Evolutionary conservation across 2,797 vertebrate species (phyloP).

Genomic region (Sus cebifrons): DNA sequence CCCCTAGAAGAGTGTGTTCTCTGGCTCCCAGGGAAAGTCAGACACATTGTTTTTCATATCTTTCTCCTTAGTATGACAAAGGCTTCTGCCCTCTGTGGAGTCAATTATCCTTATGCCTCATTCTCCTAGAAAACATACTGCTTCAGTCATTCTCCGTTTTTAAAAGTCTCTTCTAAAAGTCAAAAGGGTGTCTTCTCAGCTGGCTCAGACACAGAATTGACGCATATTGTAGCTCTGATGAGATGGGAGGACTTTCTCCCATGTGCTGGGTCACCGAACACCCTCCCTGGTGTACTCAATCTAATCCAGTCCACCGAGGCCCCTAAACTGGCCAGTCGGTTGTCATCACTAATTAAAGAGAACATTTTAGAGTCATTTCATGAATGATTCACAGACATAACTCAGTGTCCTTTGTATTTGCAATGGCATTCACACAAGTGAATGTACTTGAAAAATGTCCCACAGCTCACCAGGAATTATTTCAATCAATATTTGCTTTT

Average conservation of each 20-base stretch:
- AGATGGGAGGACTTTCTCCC: background rate
- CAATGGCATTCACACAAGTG: background rate
- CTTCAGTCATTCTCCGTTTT: background rate
- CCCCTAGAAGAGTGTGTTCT: background rate
- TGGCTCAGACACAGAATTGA: background rate
- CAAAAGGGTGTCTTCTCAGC: background rate
- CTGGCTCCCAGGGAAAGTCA: background rate
- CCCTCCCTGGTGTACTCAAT: slow-evolving; percentile 18
- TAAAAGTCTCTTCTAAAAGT: slow-evolving; percentile 66
- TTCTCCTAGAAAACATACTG: slow-evolving; percentile 59
- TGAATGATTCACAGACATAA: slow-evolving; percentile 66
- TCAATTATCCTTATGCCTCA: slow-evolving; percentile 34
- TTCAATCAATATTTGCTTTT: slow-evolving; percentile 6
- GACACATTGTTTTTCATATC: background rate
- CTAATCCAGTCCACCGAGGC: slow-evolving; percentile 3
- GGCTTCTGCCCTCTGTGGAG: slow-evolving; percentile 43
- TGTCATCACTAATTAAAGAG: slow-evolving; percentile 75
- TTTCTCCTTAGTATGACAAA: slow-evolving; percentile 50
- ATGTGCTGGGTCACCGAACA: background rate
- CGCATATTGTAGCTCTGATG: background rate
- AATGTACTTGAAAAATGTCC: slow-evolving; percentile 56
- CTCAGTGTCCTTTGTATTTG: slow-evolving; percentile 43
- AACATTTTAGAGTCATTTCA: slow-evolving; percentile 42
- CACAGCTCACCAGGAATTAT: background rate
- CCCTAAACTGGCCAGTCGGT: background rate